These are phyloP conservation scores for Gobio gobio DNA, from an alignment of 2,113 vertebrate genomes.

Conservation along the genomic window DNA sequence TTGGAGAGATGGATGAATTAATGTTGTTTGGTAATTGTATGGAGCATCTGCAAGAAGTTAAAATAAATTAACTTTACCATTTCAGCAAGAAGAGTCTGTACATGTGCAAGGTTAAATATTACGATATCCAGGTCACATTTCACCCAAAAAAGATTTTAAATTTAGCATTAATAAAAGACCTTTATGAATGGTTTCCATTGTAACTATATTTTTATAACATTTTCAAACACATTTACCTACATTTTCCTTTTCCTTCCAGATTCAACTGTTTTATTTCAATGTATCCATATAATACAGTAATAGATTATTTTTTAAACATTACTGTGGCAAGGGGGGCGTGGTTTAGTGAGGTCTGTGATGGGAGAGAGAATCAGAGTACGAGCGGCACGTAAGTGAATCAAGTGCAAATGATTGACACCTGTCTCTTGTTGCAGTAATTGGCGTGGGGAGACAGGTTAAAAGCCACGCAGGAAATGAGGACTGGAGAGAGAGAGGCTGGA, in stretches of 20 bases:
- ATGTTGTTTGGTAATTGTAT: neutral
- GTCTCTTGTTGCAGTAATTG: too few species aligned
- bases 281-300: too few species aligned
- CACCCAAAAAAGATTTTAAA: neutral
- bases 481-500: too few species aligned
- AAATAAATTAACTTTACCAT: neutral
- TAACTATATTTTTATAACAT: neutral
- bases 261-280: neutral
- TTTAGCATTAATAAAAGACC: neutral
- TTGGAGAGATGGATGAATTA: neutral
- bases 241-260: neutral
- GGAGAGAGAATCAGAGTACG: too few species aligned
- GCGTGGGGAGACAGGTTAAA: too few species aligned
- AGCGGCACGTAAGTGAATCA: too few species aligned
- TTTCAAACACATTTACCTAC: neutral
- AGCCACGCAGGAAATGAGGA: too few species aligned
- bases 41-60: neutral
- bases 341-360: too few species aligned
- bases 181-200: neutral
- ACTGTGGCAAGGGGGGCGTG: too few species aligned
- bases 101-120: neutral
- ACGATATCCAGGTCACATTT: neutral
- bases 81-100: neutral
- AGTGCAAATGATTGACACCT: too few species aligned
- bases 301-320: too few species aligned